phyloP scores from a whole-genome alignment of 2,888 invertebrate genomes.

The Erpobdella octoculata region DNA sequence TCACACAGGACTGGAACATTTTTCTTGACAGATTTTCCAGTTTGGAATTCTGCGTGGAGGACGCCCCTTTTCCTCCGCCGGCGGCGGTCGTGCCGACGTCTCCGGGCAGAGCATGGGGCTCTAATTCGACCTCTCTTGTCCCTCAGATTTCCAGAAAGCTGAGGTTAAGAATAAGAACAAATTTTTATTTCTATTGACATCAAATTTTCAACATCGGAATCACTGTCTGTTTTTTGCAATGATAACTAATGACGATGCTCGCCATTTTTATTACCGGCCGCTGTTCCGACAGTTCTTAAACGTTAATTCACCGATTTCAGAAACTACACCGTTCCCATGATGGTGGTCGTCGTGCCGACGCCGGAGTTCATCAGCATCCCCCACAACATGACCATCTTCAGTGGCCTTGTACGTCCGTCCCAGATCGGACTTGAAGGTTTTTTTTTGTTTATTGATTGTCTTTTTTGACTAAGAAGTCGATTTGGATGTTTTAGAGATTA shows the following conservation, averaged over 20 bases:
- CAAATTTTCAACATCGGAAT: too few relatives aligned
- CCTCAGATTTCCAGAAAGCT: too few relatives aligned
- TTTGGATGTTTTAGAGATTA: too few relatives aligned
- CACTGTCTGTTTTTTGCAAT: not conserved
- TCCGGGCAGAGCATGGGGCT: too few relatives aligned
- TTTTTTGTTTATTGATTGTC: not conserved
- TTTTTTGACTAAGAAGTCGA: too few relatives aligned
- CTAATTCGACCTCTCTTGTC: too few relatives aligned
- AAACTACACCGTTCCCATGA: conserved; percentile 44
- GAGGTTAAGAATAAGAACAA: too few relatives aligned
- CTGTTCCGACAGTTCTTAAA: not conserved
- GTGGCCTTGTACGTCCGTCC: conserved; percentile 39
- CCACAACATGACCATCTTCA: conserved; percentile 44
- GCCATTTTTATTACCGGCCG: not conserved
- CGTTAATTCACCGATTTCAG: conserved; percentile 36
- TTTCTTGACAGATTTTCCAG: conserved; percentile 47
- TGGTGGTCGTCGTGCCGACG: conserved; percentile 44
- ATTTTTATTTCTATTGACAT: too few relatives aligned
- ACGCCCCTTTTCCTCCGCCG: too few relatives aligned
- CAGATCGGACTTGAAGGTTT: conserved; percentile 29
- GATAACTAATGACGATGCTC: not conserved
- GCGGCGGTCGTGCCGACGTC: too few relatives aligned
- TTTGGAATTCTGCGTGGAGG: conserved; percentile 50
- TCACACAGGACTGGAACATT: conserved; percentile 51
- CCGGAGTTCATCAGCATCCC: conserved; percentile 42